phyloP scores from a whole-genome alignment of 2,888 invertebrate genomes.

The Catonia carolina region DNA sequence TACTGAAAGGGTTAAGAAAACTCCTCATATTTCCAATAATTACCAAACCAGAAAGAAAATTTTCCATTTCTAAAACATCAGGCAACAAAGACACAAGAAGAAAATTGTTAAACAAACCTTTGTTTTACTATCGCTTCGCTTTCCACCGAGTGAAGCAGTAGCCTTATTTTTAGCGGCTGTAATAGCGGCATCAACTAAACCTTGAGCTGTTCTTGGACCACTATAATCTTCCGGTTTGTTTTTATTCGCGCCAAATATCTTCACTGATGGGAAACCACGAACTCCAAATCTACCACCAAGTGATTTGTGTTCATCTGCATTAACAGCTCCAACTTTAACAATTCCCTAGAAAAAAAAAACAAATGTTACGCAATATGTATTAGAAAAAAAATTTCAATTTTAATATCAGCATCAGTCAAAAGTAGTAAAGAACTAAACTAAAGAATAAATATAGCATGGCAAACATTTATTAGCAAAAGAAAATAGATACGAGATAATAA shows the following conservation, averaged over 20 bases:
- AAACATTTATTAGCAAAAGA: too few species aligned
- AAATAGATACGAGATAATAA: too few species aligned
- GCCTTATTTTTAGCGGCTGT: conserved; percentile 69
- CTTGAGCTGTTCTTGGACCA: conserved; percentile 78
- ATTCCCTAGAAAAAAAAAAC: conserved; percentile 58
- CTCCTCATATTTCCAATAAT: too few species aligned
- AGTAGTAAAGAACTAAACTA: too few species aligned
- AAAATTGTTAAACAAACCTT: too few species aligned
- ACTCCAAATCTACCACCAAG: conserved; percentile 75
- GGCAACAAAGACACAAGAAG: too few species aligned
- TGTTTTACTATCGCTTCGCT: conserved; percentile 37
- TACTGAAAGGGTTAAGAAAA: too few species aligned
- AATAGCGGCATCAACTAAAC: conserved; percentile 78
- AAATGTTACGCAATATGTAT: conserved; percentile 11
- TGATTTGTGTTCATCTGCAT: conserved; percentile 83
- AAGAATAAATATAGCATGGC: too few species aligned
- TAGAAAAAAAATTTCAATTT: conserved; percentile 2
- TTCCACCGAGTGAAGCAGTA: conserved; percentile 60
- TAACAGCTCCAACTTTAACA: conserved; percentile 88
- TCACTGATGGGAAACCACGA: conserved; percentile 91
- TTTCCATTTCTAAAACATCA: too few species aligned
- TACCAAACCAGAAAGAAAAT: too few species aligned
- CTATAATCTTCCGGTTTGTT: conserved; percentile 74
- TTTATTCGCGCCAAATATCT: conserved; percentile 84
- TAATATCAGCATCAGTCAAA: too few species aligned